phyloP scores from a whole-genome alignment of 2,113 vertebrate genomes.

The Thunnus thynnus region DNA sequence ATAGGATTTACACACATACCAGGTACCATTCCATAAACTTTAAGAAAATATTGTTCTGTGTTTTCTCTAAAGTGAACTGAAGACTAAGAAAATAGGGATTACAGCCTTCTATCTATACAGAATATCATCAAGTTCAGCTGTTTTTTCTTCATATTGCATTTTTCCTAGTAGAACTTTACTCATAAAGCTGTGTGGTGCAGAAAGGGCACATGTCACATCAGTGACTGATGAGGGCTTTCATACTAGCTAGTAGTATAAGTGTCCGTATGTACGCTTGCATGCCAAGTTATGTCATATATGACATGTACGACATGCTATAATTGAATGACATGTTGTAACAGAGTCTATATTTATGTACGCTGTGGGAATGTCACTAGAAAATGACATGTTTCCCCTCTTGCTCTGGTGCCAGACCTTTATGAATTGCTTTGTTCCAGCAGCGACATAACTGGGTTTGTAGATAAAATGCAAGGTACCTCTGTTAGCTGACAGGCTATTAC shows the following conservation, averaged over 20 bases:
- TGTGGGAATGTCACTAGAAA: constrained; percentile 23
- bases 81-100: too few species aligned
- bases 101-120: too few species aligned
- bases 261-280: not conserved
- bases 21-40: not conserved
- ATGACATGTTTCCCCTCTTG: constrained; percentile 28
- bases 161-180: not conserved
- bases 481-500: constrained; percentile 65
- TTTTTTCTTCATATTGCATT: constrained; percentile 12
- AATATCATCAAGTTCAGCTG: too few species aligned
- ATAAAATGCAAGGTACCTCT: constrained; percentile 56
- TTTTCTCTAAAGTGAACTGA: too few species aligned
- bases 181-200: not conserved
- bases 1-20: too few species aligned
- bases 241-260: not conserved
- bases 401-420: constrained; percentile 36
- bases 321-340: constrained; percentile 34
- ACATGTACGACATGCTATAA: constrained; percentile 34
- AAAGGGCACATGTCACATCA: constrained; percentile 9
- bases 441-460: constrained; percentile 43
- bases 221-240: constrained; percentile 4
- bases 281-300: constrained; percentile 5
- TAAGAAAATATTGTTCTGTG: too few species aligned
- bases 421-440: constrained; percentile 50
- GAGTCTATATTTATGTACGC: not conserved